Percentiles rank a stretch among this genome's conserved stretches.
phyloP scores from a whole-genome alignment of 2,113 vertebrate species.

The Poecilia latipinna region DNA sequence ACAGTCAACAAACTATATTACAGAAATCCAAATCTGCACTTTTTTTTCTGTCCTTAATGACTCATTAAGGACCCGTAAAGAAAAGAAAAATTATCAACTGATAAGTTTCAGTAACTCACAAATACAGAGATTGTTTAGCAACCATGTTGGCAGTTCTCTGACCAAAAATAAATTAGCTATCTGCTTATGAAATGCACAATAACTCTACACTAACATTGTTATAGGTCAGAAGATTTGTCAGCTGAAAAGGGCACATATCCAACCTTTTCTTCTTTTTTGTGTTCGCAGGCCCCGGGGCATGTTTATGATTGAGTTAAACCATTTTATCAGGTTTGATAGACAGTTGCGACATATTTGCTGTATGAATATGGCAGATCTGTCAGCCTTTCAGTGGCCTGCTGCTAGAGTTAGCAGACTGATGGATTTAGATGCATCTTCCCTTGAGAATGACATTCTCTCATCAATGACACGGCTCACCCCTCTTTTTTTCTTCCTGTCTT shows the following conservation, averaged over 20 bases:
- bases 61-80: neutral
- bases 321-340: constrained; percentile 65
- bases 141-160: neutral
- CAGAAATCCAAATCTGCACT: too few species aligned
- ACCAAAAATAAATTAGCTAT: constrained; percentile 5
- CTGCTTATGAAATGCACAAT: neutral
- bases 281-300: constrained; percentile 29
- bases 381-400: constrained; percentile 53
- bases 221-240: constrained; percentile 18
- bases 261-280: constrained; percentile 35
- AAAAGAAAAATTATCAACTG: neutral
- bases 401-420: constrained; percentile 46
- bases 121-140: neutral
- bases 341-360: constrained; percentile 45
- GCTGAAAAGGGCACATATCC: constrained; percentile 17
- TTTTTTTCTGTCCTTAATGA: too few species aligned
- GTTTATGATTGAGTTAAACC: constrained; percentile 37
- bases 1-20: too few species aligned
- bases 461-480: constrained; percentile 29
- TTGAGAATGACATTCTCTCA: constrained; percentile 42
- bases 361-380: constrained; percentile 52
- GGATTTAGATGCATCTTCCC: constrained; percentile 59
- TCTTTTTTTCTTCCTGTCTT: constrained; percentile 12
- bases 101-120: neutral
- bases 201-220: neutral